phyloP scores from a whole-genome alignment of 2,113 vertebrate species.

The Thomomys bottae region DNA sequence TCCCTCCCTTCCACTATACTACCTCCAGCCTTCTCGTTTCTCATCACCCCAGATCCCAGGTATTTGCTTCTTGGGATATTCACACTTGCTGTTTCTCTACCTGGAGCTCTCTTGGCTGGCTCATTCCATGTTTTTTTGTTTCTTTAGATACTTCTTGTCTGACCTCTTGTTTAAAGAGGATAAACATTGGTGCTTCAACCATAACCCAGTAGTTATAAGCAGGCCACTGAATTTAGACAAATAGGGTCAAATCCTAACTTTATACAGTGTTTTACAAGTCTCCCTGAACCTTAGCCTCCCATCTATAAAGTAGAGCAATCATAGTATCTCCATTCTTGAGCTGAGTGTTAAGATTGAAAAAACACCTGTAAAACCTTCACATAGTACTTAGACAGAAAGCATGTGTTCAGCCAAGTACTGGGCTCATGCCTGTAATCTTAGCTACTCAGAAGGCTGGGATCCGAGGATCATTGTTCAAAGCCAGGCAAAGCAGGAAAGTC shows the following conservation, averaged over 20 bases:
- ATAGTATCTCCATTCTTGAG: not conserved
- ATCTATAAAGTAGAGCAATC: slow-evolving; percentile 26
- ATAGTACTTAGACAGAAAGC: not conserved
- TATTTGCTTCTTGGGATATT: not conserved
- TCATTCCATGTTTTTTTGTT: not conserved
- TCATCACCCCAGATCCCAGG: not conserved
- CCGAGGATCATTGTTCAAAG: too few relatives aligned
- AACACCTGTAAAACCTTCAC: not conserved
- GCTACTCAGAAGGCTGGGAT: too few relatives aligned
- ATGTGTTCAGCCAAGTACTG: too few relatives aligned
- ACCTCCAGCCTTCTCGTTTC: not conserved
- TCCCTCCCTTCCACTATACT: not conserved
- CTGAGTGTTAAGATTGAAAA: slow-evolving; percentile 22
- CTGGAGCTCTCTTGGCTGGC: not conserved
- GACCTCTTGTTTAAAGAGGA: not conserved
- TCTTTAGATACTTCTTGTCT: slow-evolving; percentile 19
- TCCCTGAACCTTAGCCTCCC: slow-evolving; percentile 1
- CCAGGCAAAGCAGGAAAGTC: too few relatives aligned
- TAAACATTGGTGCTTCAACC: not conserved
- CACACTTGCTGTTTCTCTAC: not conserved
- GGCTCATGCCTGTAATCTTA: too few relatives aligned
- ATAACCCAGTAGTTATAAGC: not conserved
- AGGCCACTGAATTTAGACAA: not conserved
- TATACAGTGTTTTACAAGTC: not conserved
- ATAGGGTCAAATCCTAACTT: not conserved